Conservation (phyloP, 2,113 vertebrate genomes). For the Asarcornis scutulata region DNA sequence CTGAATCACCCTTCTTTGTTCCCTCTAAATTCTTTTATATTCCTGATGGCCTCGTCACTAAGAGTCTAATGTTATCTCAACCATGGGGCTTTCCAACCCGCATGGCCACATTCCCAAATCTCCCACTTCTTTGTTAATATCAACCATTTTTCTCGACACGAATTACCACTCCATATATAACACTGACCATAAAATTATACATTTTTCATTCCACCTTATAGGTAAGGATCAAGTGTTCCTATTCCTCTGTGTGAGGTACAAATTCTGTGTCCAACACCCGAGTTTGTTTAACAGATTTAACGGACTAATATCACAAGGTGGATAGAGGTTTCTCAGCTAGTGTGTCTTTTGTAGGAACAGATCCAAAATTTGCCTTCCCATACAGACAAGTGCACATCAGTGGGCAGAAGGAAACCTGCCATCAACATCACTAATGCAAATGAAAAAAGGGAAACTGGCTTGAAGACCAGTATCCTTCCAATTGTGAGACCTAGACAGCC, state of each 20-base stretch:
- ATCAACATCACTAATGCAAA: not conserved
- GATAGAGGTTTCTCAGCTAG: not conserved
- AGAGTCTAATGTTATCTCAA: too few species aligned
- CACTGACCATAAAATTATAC: not conserved
- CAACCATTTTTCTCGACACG: too few species aligned
- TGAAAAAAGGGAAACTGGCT: not conserved
- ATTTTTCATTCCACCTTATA: not conserved
- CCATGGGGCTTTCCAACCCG: too few species aligned
- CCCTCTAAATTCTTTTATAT: too few species aligned
- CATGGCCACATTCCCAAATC: too few species aligned
- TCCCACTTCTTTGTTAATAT: too few species aligned
- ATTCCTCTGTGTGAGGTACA: not conserved
- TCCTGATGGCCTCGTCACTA: too few species aligned
- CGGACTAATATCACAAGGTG: not conserved
- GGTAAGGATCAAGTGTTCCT: not conserved
- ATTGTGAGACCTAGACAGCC: not conserved
- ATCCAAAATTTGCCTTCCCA: not conserved
- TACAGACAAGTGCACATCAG: not conserved
- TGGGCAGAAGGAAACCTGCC: not conserved
- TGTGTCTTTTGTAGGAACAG: not conserved
- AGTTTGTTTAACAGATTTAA: not conserved
- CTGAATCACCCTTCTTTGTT: too few species aligned
- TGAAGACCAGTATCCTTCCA: not conserved
- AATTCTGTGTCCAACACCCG: not conserved
- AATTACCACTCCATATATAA: too few species aligned